Base-by-base conservation (phyloP, 2,888 invertebrate species). In the Amiota mariae region DNA sequence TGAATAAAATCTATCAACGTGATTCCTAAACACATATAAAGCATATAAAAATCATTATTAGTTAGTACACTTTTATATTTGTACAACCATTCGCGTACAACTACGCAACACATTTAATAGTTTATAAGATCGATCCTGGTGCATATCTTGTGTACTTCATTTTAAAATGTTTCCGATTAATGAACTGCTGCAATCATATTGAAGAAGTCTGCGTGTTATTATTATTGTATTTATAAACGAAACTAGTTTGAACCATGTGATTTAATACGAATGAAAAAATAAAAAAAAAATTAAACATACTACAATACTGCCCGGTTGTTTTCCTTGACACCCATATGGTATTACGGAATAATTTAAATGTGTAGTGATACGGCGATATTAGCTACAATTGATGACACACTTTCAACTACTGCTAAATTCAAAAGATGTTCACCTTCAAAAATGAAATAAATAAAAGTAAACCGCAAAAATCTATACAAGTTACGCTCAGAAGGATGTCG, bases 1-100 rank as follows among this genome's bases (percentile, higher is more conserved):
- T 97, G 80, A 94, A 95, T 78, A 95, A 94, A 87, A 94, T 96
- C 81, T 96, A 96, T 88, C 93, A 93, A 87, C 92, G 95, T 82
- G 92, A 93, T 82, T 91, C 92, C 77, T 94, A 92, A 91, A 73
- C 56, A 12, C 11, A 15, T 68, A 24, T 24, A 24, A 24, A 24
- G 3, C 3, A 24, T 24, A 24, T 24, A 24, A 24, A 73, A 10
- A 64, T 72, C 36, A 72, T 20, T 71, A 56, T 51, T 64, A 64
- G 18, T 67, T 54, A 3, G 49, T 47, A 46, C 48, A 13, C 49
- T 75, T 73, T 73, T 61, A 36, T 63, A 73, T 64, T 71, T 73
- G 68, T 54, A n/a, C 54, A 36, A 6, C 8, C 0, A 36, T 36
- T 36, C 24, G 24, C 1, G 6, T 36, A 36, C 36, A 51, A 63